Evolutionary conservation across 2,888 invertebrate species (phyloP).

Genomic region (Plagiodera versicolora): DNA sequence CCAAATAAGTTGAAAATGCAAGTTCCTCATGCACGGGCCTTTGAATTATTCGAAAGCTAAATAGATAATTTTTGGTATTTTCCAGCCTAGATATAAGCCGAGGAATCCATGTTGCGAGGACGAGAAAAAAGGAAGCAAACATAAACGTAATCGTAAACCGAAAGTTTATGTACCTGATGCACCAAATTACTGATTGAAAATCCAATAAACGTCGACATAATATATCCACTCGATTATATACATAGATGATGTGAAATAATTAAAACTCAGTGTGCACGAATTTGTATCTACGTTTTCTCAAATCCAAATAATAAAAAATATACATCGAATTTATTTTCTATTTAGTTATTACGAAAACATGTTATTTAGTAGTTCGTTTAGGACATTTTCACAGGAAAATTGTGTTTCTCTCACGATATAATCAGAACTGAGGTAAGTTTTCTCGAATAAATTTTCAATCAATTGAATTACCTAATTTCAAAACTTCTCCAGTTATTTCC

Average conservation of each 20-base stretch:
- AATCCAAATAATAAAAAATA: too few relatives aligned
- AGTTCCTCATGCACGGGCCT: conserved; percentile 19
- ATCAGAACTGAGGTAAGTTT: too few relatives aligned
- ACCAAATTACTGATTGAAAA: conserved; percentile 15
- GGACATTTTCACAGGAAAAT: too few relatives aligned
- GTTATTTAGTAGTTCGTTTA: too few relatives aligned
- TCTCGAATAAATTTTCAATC: too few relatives aligned
- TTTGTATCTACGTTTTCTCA: too few relatives aligned
- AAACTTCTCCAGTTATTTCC: too few relatives aligned
- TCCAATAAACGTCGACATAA: background rate
- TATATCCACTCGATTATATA: background rate
- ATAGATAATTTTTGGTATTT: conserved; percentile 12
- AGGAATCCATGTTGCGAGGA: conserved; percentile 24
- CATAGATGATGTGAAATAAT: background rate
- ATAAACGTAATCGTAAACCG: conserved; percentile 10
- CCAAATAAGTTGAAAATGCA: conserved; percentile 18
- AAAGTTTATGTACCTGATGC: conserved; percentile 22
- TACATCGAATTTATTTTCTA: too few relatives aligned
- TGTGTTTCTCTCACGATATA: too few relatives aligned
- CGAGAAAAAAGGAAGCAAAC: conserved; percentile 9
- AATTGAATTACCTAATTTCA: too few relatives aligned
- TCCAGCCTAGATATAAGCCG: conserved; percentile 20
- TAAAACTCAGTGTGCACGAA: too few relatives aligned
- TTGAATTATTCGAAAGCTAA: background rate
- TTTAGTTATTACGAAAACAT: too few relatives aligned